Conservation (phyloP, 2,113 vertebrate genomes). For the Pleuronectes platessa region DNA sequence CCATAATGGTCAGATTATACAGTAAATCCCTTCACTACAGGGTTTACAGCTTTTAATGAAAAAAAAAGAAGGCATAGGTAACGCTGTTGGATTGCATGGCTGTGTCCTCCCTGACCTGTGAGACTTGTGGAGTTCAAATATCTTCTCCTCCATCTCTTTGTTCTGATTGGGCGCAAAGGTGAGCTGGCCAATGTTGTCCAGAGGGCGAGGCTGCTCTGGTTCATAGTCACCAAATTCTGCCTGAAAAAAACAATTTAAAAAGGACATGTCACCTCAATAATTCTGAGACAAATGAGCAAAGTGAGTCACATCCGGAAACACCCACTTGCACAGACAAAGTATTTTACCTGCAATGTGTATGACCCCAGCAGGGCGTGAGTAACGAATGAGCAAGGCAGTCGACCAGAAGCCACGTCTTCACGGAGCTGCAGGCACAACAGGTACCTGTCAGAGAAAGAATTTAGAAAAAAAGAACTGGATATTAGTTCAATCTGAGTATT, state of each 20-base stretch:
- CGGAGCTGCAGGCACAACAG: constrained; percentile 80
- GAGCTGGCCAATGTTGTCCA: constrained; percentile 88
- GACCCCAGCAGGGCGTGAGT: constrained; percentile 77
- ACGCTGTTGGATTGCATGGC: background rate
- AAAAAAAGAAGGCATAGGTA: too few species aligned
- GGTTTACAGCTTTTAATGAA: background rate
- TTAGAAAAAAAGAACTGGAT: background rate
- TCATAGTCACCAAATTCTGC: constrained; percentile 95
- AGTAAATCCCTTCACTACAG: background rate
- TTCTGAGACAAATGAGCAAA: background rate
- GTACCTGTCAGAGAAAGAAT: constrained; percentile 58
- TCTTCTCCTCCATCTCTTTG: constrained; percentile 97
- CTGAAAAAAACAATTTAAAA: constrained; percentile 72
- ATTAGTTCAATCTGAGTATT: constrained; percentile 8
- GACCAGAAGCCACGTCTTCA: constrained; percentile 73
- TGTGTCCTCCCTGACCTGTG: constrained; percentile 85
- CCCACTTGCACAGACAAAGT: background rate
- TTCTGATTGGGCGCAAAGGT: constrained; percentile 92
- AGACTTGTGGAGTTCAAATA: constrained; percentile 93
- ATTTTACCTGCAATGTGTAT: constrained; percentile 74
- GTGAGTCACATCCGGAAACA: background rate
- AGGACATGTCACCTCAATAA: background rate
- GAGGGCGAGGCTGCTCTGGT: constrained; percentile 84
- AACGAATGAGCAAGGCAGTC: constrained; percentile 79
- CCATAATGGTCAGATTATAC: background rate